Evolutionary conservation across 1,140 invertebrate species (phyloP), one percentile per base, ranked within the genome.

Genomic region (Caenorhabditis elegans): DNA sequence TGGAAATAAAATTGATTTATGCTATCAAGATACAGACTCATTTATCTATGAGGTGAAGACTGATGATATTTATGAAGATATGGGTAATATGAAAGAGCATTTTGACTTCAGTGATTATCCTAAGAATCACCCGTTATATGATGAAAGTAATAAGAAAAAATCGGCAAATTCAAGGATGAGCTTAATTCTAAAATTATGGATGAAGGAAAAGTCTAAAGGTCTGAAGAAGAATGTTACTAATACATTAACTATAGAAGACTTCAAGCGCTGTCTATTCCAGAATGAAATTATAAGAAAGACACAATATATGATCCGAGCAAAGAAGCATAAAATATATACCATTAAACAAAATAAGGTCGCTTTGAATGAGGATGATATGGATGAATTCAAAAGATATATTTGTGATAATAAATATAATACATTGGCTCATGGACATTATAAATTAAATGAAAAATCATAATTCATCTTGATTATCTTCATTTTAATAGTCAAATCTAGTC

Each of bases 101-200:
- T 81, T 81, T 51, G 79, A 81, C 51, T 81, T 81, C 43, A 81
- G 78, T 3, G 60, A 81, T 28, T 81, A 81, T 48, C 79, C 70
- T 5, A 31, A 36, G 46, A 26, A 49, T 36, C 28, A 81, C 60
- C 17, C 26, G 24, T 24, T 81, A 13, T 19, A 81, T 81, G 34
- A 15, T 17, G 22, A 19, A 36, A 65, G 65, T 49, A 86, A 86
- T 86, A 86, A 84, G 39, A 83, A 83, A 84, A 83, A 22, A 26
- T 84, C 43, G 83, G 82, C 2, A 84, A 84, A 34, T 85, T 84
- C 51, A 84, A 84, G 85, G 84, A 85, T 78, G 85, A 85, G 80
- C 53, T 86, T 13, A 85, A 86, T 84, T 85, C 82, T 36, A 60
- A 65, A 19, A 65, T 85, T 36, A 85, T 85, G 75, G 49, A 36